Conservation (phyloP, 2,888 invertebrate genomes). For the Pilophorus perplexus region DNA sequence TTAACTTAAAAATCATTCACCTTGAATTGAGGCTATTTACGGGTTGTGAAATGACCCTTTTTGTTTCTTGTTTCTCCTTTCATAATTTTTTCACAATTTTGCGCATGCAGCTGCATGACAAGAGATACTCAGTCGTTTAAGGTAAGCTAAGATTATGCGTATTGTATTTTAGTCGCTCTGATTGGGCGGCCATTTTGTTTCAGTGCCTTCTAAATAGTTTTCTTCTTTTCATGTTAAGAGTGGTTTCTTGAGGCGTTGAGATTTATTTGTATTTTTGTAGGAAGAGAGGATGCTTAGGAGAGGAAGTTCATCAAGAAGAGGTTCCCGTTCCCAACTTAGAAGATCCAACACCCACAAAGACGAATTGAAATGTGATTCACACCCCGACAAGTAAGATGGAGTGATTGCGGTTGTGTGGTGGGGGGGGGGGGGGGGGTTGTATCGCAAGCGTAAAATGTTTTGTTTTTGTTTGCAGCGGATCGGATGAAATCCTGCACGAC, state of each 20-base stretch:
- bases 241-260: background rate
- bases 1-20: too few species aligned
- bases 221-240: too few species aligned
- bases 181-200: too few species aligned
- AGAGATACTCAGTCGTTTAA: conserved; percentile 44
- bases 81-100: too few species aligned
- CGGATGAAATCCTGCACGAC: conserved; percentile 13
- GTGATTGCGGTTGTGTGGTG: too few species aligned
- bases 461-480: conserved; percentile 16
- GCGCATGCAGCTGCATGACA: conserved; percentile 42
- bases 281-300: conserved; percentile 31
- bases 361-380: conserved; percentile 37
- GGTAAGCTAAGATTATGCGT: conserved; percentile 37
- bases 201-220: too few species aligned
- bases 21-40: too few species aligned
- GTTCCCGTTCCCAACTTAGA: conserved; percentile 40
- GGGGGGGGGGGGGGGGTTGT: too few species aligned
- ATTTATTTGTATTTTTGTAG: background rate
- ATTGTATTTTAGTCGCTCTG: too few species aligned
- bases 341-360: conserved; percentile 41
- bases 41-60: too few species aligned
- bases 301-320: conserved; percentile 43
- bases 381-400: conserved; percentile 6
- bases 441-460: too few species aligned
- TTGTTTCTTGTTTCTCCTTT: too few species aligned